phyloP scores from a whole-genome alignment of 2,797 vertebrate genomes.

The Lepus oiostolus region DNA sequence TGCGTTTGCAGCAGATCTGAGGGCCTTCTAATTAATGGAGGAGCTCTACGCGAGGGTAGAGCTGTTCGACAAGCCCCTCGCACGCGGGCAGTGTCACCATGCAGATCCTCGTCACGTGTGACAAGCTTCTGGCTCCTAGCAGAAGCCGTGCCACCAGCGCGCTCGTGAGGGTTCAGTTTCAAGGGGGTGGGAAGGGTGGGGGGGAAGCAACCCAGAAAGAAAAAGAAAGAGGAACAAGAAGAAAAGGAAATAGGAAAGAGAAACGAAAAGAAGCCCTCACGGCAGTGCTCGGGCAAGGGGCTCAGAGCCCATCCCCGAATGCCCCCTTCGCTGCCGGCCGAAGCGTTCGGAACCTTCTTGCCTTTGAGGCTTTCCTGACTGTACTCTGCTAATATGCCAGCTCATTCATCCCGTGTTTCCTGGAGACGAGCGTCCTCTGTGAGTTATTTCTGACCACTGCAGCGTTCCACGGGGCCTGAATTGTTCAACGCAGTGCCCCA shows the following conservation, averaged over 20 bases:
- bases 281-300: constrained; percentile 69
- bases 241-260: background rate
- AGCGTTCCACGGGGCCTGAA: constrained; percentile 51
- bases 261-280: background rate
- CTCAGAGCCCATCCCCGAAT: constrained; percentile 81
- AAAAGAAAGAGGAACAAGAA: background rate
- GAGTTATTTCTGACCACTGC: constrained; percentile 69
- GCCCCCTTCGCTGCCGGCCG: constrained; percentile 84
- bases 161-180: constrained; percentile 86
- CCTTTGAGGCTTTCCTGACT: constrained; percentile 84
- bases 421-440: background rate
- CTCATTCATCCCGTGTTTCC: constrained; percentile 80
- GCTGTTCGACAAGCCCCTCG: constrained; percentile 86
- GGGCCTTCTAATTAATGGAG: constrained; percentile 92
- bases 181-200: constrained; percentile 40
- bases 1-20: constrained; percentile 89
- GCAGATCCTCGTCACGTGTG: constrained; percentile 90
- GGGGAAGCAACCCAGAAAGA: background rate
- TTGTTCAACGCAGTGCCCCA: constrained; percentile 20
- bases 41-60: constrained; percentile 90
- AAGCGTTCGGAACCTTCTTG: constrained; percentile 82
- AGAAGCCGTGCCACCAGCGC: constrained; percentile 86
- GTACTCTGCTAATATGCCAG: constrained; percentile 80
- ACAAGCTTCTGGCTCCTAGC: constrained; percentile 89
- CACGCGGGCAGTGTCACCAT: constrained; percentile 88